Conservation (phyloP, 2,888 invertebrate species). For the Cataglyphis rosenhaueri region DNA sequence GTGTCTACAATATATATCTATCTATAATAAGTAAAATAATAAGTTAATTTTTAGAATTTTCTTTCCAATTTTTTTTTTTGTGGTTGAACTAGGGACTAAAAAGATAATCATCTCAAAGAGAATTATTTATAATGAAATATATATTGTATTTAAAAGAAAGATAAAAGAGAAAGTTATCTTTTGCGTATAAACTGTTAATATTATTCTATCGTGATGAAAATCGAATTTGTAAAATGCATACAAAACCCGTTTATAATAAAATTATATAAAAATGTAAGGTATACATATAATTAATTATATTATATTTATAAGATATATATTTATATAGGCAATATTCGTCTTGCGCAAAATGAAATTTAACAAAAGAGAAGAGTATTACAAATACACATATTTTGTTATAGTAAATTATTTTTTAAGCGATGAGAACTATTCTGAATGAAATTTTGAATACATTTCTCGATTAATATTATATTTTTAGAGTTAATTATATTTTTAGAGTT, state of each 20-base stretch:
- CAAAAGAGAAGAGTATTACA: too few species aligned
- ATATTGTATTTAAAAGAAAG: conserved; percentile 7
- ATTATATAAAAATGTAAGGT: conserved; percentile 1
- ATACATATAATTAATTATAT: too few species aligned
- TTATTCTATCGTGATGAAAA: conserved; percentile 16
- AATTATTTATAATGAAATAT: conserved; percentile 31
- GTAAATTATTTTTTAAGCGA: too few species aligned
- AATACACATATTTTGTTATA: neutral
- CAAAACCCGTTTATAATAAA: conserved; percentile 51
- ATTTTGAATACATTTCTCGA: too few species aligned
- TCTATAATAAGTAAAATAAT: neutral
- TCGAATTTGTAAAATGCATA: conserved; percentile 51
- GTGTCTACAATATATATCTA: neutral
- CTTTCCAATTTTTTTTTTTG: neutral
- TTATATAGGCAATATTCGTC: too few species aligned
- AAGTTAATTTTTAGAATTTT: neutral
- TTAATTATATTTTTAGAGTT: too few species aligned
- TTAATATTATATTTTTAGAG: too few species aligned
- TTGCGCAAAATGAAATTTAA: too few species aligned
- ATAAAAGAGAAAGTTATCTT: neutral
- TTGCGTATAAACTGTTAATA: conserved; percentile 18
- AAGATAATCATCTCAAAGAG: conserved; percentile 21
- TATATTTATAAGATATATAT: too few species aligned
- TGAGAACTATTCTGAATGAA: too few species aligned
- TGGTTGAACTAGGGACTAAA: conserved; percentile 34